Percentiles rank a stretch among this genome's conserved stretches.
Conservation (phyloP, 2,797 vertebrate species). For the Darevskia nairensis region DNA sequence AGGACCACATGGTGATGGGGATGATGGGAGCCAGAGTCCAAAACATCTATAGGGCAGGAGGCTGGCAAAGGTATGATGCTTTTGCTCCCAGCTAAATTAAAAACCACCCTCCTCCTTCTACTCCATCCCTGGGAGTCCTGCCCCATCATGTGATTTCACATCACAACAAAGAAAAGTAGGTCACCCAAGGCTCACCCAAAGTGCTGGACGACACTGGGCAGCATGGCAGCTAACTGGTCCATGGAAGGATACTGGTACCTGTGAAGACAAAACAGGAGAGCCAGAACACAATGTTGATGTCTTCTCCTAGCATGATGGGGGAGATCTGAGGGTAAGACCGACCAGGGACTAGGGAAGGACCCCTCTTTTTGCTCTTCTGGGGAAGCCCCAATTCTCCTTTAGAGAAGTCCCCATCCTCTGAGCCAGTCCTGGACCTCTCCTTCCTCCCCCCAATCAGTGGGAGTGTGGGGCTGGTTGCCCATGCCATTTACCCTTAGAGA, state of each 20-base stretch:
- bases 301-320: too few relatives aligned
- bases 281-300: neutral
- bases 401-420: neutral
- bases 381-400: neutral
- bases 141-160: neutral
- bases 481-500: neutral
- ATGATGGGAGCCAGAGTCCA: neutral
- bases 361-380: neutral
- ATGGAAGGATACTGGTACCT: constrained; percentile 98
- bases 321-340: accelerated
- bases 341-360: neutral
- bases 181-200: constrained; percentile 85
- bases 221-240: constrained; percentile 96
- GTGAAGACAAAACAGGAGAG: constrained; percentile 24
- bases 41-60: neutral
- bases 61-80: neutral
- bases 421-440: neutral
- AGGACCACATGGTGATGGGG: neutral
- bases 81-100: neutral
- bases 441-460: neutral
- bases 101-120: neutral
- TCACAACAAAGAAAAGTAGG: too few relatives aligned
- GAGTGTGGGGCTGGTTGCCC: neutral
- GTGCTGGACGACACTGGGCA: constrained; percentile 94
- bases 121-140: neutral